Conservation (phyloP, 1,140 invertebrate genomes). For the Olivierus martensii region DNA sequence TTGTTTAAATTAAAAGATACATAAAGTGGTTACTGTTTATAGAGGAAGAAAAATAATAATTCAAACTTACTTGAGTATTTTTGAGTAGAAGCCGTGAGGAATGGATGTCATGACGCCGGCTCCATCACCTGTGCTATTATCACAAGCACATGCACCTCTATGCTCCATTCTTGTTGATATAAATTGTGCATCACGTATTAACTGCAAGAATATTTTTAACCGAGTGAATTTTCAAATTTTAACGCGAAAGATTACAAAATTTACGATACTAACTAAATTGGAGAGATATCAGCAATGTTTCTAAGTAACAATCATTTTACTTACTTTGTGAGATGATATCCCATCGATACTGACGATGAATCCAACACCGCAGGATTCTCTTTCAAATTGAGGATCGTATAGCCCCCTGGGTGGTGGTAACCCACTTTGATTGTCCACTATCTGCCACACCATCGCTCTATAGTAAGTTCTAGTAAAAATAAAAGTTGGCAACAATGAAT, state of each 20-base stretch:
- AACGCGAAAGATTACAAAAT: not conserved
- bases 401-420: conserved; percentile 34
- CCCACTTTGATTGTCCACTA: not conserved
- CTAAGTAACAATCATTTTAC: too few species aligned
- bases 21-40: too few species aligned
- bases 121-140: conserved; percentile 97
- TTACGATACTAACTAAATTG: not conserved
- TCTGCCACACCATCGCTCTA: too few species aligned
- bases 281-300: too few species aligned
- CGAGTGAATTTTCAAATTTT: not conserved
- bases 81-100: conserved; percentile 81
- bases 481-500: too few species aligned
- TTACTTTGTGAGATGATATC: conserved; percentile 75
- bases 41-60: too few species aligned
- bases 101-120: conserved; percentile 92
- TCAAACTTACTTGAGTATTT: conserved; percentile 52
- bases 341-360: conserved; percentile 98
- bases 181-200: conserved; percentile 83
- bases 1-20: too few species aligned
- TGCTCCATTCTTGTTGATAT: conserved; percentile 96
- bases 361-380: conserved; percentile 95
- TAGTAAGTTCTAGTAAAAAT: too few species aligned
- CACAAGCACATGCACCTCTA: conserved; percentile 93
- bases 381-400: conserved; percentile 86
- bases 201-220: conserved; percentile 40